These are phyloP conservation scores for Agrochola litura DNA, from an alignment of 2,888 invertebrate genomes.

Conservation along the genomic window DNA sequence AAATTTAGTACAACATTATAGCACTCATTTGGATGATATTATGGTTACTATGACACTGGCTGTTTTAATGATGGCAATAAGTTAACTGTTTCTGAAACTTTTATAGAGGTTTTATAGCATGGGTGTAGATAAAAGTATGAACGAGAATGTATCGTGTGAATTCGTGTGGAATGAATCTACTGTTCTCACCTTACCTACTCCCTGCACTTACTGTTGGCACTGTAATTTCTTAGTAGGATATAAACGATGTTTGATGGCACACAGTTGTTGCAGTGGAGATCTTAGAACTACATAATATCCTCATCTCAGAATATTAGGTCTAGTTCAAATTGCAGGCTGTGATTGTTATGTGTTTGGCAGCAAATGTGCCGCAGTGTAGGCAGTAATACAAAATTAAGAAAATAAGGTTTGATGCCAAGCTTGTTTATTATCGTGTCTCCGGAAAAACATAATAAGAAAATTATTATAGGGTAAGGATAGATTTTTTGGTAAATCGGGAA, in stretches of 20 bases:
- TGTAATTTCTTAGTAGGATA: slow-evolving; percentile 54
- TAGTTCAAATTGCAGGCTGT: slow-evolving; percentile 1
- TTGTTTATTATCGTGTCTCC: neutral
- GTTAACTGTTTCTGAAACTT: too few relatives aligned
- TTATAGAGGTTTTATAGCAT: too few relatives aligned
- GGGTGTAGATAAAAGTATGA: neutral
- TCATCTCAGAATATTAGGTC: slow-evolving; percentile 3
- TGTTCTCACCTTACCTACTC: neutral
- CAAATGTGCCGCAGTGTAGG: too few relatives aligned
- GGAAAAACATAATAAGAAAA: neutral
- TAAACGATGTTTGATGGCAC: slow-evolving; percentile 47
- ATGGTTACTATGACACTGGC: too few relatives aligned
- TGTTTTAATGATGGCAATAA: too few relatives aligned
- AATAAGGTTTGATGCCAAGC: neutral
- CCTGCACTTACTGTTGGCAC: slow-evolving; percentile 27
- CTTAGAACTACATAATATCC: neutral
- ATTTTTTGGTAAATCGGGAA: too few relatives aligned
- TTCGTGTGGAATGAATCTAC: slow-evolving; percentile 15
- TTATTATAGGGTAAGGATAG: neutral
- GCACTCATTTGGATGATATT: too few relatives aligned
- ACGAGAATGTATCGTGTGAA: neutral
- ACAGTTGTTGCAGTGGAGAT: slow-evolving; percentile 14
- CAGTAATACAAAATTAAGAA: too few relatives aligned
- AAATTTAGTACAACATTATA: too few relatives aligned
- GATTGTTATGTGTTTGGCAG: neutral